Percentiles rank a stretch among this genome's conserved stretches.
Conservation (phyloP, 1,140 invertebrate genomes). For the Lepidurus couesii region DNA sequence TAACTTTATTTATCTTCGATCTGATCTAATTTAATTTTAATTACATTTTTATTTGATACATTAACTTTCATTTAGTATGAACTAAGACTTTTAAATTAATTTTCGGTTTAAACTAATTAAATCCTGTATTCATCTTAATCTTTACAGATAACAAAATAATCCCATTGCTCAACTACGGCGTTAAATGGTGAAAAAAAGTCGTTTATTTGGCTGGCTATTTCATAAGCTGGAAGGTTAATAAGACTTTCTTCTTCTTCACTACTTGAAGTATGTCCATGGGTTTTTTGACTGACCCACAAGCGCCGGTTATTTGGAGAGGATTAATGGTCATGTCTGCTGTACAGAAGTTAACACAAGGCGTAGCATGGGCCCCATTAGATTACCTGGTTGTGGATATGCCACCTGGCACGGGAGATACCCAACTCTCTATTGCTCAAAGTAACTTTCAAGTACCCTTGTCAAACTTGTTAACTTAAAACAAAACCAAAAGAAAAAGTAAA, state of each 20-base stretch:
- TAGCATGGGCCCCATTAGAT: constrained; percentile 73
- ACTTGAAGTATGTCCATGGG: constrained; percentile 80
- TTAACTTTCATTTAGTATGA: constrained; percentile 33
- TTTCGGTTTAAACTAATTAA: neutral
- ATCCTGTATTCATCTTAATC: constrained; percentile 17
- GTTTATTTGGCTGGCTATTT: neutral
- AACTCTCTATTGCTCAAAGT: constrained; percentile 79
- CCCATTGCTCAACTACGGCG: constrained; percentile 79
- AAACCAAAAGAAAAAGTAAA: neutral
- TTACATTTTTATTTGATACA: constrained; percentile 29
- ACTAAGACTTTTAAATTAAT: constrained; percentile 30
- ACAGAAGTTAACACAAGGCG: constrained; percentile 72
- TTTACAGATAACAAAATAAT: constrained; percentile 55
- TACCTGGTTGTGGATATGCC: constrained; percentile 81
- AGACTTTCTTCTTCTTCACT: constrained; percentile 28
- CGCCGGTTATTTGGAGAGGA: constrained; percentile 80
- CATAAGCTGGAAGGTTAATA: neutral
- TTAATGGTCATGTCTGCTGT: constrained; percentile 92
- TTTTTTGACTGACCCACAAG: constrained; percentile 68
- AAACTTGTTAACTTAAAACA: constrained; percentile 22
- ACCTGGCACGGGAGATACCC: constrained; percentile 86
- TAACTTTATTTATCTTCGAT: neutral
- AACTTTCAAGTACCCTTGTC: constrained; percentile 35
- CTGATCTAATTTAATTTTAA: constrained; percentile 1
- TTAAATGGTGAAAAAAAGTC: constrained; percentile 67